Evolutionary conservation across 2,888 invertebrate genomes (phyloP).

Genomic region (Lysandra bellargus): DNA sequence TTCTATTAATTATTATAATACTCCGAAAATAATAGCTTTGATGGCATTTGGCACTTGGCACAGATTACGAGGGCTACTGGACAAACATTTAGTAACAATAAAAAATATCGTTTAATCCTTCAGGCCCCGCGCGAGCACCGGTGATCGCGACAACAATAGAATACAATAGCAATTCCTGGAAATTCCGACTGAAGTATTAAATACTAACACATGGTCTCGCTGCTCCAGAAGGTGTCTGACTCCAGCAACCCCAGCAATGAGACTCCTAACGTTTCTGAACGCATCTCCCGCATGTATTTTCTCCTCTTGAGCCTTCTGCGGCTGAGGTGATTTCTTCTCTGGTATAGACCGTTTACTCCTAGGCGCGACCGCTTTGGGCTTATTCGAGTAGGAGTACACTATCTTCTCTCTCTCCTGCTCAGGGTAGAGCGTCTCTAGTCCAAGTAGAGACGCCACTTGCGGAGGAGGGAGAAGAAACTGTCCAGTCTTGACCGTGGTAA

Average conservation of each 20-base stretch:
- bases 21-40: too few relatives aligned
- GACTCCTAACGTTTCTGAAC: conserved; percentile 55
- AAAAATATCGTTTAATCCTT: too few relatives aligned
- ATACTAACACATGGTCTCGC: conserved; percentile 42
- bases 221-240: conserved; percentile 48
- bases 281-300: conserved; percentile 40
- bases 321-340: conserved; percentile 43
- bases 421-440: conserved; percentile 72
- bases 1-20: too few relatives aligned
- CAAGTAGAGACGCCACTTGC: conserved; percentile 84
- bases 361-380: conserved; percentile 77
- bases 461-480: conserved; percentile 89
- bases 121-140: too few relatives aligned
- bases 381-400: conserved; percentile 84
- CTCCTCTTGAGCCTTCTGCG: conserved; percentile 37
- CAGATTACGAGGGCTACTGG: too few relatives aligned
- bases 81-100: too few relatives aligned
- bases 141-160: too few relatives aligned
- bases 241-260: conserved; percentile 61
- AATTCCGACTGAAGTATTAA: too few relatives aligned
- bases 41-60: too few relatives aligned
- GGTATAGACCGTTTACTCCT: conserved; percentile 48
- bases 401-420: conserved; percentile 58
- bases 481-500: conserved; percentile 90
- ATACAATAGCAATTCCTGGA: too few relatives aligned